These are phyloP conservation scores for Ennomos fuscantarius DNA, from an alignment of 2,888 invertebrate species.

Conservation along the genomic window DNA sequence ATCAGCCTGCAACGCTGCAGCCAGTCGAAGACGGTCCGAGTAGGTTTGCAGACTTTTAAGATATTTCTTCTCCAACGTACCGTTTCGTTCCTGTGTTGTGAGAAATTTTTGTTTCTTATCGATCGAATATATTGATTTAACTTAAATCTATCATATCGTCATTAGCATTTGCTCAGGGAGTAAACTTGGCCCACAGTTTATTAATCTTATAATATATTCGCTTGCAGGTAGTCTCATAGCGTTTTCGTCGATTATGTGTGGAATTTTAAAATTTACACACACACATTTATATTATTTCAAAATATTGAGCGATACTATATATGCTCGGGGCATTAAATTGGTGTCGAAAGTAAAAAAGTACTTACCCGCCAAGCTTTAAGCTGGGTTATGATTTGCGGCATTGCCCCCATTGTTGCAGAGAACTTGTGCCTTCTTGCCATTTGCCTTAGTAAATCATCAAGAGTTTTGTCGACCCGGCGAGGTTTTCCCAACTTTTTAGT, in stretches of 20 bases:
- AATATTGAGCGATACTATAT: too few species aligned
- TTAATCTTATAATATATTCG: too few species aligned
- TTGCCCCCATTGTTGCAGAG: slow-evolving; percentile 54
- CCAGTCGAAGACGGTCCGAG: slow-evolving; percentile 70
- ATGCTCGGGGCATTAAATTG: too few species aligned
- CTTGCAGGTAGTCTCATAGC: too few species aligned
- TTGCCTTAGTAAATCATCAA: slow-evolving; percentile 71
- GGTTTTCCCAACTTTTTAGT: slow-evolving; percentile 73
- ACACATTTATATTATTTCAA: too few species aligned
- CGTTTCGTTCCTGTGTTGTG: slow-evolving; percentile 62
- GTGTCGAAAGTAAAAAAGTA: background rate
- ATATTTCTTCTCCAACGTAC: slow-evolving; percentile 69
- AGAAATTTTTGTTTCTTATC: background rate
- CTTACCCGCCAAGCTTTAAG: slow-evolving; percentile 69
- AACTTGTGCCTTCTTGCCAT: slow-evolving; percentile 77
- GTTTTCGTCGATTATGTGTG: too few species aligned
- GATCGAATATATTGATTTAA: too few species aligned
- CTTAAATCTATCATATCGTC: too few species aligned
- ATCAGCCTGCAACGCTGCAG: slow-evolving; percentile 75
- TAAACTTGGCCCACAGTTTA: too few species aligned
- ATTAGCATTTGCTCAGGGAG: too few species aligned
- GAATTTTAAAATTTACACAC: too few species aligned
- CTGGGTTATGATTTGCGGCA: slow-evolving; percentile 63
- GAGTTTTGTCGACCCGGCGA: slow-evolving; percentile 68
- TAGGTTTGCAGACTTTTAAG: slow-evolving; percentile 58